phyloP scores from a whole-genome alignment of 2,888 invertebrate species.

The Euzophera pinguis region DNA sequence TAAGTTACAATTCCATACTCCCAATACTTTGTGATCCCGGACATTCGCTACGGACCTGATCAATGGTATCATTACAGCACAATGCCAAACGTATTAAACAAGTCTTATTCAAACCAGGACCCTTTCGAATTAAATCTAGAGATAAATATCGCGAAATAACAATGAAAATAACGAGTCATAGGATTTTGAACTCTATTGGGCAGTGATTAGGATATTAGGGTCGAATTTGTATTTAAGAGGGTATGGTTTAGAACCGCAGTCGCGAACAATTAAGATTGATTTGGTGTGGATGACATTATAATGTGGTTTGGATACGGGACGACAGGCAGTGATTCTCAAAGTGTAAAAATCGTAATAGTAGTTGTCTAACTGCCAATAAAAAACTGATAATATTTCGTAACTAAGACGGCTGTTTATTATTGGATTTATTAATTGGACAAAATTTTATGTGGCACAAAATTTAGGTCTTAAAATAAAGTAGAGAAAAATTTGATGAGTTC shows the following conservation, averaged over 20 bases:
- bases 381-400: too few species aligned
- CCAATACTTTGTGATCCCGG: constrained; percentile 3
- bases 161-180: not conserved
- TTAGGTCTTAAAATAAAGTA: too few species aligned
- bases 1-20: not conserved
- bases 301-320: constrained; percentile 51
- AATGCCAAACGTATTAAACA: constrained; percentile 42
- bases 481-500: too few species aligned
- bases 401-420: too few species aligned
- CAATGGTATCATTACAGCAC: constrained; percentile 45
- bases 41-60: constrained; percentile 28
- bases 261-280: constrained; percentile 59
- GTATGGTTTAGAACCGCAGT: constrained; percentile 34
- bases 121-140: constrained; percentile 12
- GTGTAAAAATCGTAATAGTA: constrained; percentile 13
- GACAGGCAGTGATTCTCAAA: constrained; percentile 14
- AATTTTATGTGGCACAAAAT: too few species aligned
- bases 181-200: constrained; percentile 5
- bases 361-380: too few species aligned
- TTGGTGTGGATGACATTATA: constrained; percentile 65
- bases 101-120: constrained; percentile 14
- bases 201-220: not conserved
- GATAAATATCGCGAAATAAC: constrained; percentile 8
- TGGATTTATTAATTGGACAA: too few species aligned
- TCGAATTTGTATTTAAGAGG: constrained; percentile 6